phyloP scores from a whole-genome alignment of 2,888 invertebrate species.

The Oithona nana region DNA sequence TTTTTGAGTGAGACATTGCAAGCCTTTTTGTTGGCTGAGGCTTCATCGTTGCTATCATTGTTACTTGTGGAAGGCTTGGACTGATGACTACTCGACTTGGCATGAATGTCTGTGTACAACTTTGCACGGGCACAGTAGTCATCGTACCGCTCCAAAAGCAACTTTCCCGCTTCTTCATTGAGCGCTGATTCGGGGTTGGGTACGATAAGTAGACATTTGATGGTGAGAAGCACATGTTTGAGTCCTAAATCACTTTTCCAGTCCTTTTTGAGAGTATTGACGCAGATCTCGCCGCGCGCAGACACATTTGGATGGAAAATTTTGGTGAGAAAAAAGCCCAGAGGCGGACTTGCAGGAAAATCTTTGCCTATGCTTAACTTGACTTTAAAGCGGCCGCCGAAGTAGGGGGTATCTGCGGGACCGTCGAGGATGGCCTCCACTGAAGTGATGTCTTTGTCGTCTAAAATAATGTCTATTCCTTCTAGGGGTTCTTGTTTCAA shows the following conservation, averaged over 20 bases:
- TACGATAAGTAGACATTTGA: slow-evolving; percentile 85
- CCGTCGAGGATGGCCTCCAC: slow-evolving; percentile 81
- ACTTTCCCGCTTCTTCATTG: slow-evolving; percentile 87
- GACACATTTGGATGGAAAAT: slow-evolving; percentile 96
- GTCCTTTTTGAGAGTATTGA: slow-evolving; percentile 84
- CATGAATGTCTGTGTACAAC: slow-evolving; percentile 82
- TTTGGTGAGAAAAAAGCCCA: slow-evolving; percentile 68
- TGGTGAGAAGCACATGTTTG: slow-evolving; percentile 75
- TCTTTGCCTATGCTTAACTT: slow-evolving; percentile 76
- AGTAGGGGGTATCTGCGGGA: slow-evolving; percentile 79
- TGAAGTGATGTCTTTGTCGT: slow-evolving; percentile 82
- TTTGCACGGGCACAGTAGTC: slow-evolving; percentile 72
- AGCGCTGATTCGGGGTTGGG: slow-evolving; percentile 93
- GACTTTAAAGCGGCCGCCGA: slow-evolving; percentile 68
- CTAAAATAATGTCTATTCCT: slow-evolving; percentile 69
- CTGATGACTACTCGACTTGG: slow-evolving; percentile 25
- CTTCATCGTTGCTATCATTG: background rate
- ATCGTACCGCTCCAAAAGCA: slow-evolving; percentile 76
- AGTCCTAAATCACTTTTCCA: slow-evolving; percentile 91
- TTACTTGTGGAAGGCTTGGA: background rate
- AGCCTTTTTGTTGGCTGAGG: background rate
- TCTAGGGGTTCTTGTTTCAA: slow-evolving; percentile 64
- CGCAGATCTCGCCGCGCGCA: slow-evolving; percentile 82
- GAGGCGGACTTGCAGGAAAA: slow-evolving; percentile 77
- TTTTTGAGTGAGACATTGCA: slow-evolving; percentile 19